Conservation (phyloP, 2,797 vertebrate species). For the Danio aesculapii region DNA sequence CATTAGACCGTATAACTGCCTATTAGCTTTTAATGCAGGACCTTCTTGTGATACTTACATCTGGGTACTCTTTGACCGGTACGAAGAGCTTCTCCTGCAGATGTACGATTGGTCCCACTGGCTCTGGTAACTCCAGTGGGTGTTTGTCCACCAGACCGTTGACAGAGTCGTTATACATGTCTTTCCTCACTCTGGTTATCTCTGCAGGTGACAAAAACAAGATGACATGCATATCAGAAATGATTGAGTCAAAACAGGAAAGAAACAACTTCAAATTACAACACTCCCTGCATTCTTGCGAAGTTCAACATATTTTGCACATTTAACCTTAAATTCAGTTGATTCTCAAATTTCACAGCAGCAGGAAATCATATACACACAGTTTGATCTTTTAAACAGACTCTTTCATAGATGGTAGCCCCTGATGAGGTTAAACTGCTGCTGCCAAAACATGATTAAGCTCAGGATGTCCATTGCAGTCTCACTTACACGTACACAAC, state of each 20-base stretch:
- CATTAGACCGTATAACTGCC: not conserved
- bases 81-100: constrained; percentile 88
- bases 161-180: constrained; percentile 86
- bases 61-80: constrained; percentile 87
- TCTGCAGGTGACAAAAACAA: constrained; percentile 70
- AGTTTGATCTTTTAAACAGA: constrained; percentile 16
- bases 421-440: constrained; percentile 40
- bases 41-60: too few species aligned
- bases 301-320: not conserved
- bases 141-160: constrained; percentile 85
- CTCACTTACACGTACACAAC: constrained; percentile 19
- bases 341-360: not conserved
- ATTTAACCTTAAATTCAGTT: not conserved
- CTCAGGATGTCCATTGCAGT: constrained; percentile 28
- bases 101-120: constrained; percentile 81
- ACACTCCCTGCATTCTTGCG: not conserved
- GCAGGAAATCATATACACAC: not conserved
- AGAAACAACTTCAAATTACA: not conserved
- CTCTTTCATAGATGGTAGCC: constrained; percentile 32
- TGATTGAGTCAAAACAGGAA: not conserved
- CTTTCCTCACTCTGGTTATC: constrained; percentile 88
- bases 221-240: constrained; percentile 28
- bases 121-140: constrained; percentile 83
- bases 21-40: constrained; percentile 3
- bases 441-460: constrained; percentile 48